A percentile compares a stretch with the other conserved stretches of the same genome.
phyloP scores from a whole-genome alignment of 64 coral and sea anemone genomes.

The Platygyra sinensis region DNA sequence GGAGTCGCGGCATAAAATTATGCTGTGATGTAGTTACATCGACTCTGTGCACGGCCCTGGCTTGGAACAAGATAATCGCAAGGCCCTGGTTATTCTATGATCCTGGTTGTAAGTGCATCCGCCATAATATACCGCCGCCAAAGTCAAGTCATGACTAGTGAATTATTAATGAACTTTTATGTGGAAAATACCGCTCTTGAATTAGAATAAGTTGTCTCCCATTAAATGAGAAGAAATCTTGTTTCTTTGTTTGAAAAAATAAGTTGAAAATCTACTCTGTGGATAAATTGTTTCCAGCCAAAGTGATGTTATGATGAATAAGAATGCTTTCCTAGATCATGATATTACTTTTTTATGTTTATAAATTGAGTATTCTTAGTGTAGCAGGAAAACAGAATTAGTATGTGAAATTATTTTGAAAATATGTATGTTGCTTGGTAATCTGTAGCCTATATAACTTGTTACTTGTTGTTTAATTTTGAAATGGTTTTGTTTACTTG shows the following conservation, averaged over 20 bases:
- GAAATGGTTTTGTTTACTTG: background rate
- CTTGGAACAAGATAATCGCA: background rate
- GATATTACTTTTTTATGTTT: background rate
- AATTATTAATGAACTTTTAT: slow-evolving; percentile 37
- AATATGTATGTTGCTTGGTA: background rate
- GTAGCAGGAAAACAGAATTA: background rate
- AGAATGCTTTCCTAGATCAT: background rate
- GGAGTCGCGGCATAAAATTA: background rate
- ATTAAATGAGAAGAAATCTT: slow-evolving; percentile 4
- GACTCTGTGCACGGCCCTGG: background rate
- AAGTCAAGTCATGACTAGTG: slow-evolving; percentile 34
- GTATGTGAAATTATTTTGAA: background rate
- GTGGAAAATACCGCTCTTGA: background rate
- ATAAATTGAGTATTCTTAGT: background rate
- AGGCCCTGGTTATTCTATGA: background rate
- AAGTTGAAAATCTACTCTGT: background rate
- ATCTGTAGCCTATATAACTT: background rate
- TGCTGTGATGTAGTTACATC: background rate
- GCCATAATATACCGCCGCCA: background rate
- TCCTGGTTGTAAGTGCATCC: background rate
- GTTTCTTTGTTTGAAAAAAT: background rate
- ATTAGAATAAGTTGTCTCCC: background rate
- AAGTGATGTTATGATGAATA: background rate
- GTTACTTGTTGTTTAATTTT: background rate
- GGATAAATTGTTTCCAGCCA: background rate